Evolutionary conservation across 2,113 vertebrate species (phyloP).

Genomic region (Poeciliopsis retropinna): DNA sequence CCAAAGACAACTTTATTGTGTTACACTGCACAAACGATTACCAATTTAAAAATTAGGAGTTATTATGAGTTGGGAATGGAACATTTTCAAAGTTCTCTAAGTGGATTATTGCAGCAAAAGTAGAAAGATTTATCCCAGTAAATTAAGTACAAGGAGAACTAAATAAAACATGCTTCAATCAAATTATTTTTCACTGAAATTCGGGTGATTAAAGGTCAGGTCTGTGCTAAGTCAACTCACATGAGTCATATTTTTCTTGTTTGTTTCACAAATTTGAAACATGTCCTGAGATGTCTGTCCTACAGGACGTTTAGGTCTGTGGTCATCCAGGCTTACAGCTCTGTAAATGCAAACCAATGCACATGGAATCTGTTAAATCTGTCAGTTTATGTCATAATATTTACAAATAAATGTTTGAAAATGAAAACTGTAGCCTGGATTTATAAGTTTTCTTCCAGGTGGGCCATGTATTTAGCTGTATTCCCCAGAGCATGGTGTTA

Average conservation of each 20-base stretch:
- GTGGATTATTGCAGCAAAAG: not conserved
- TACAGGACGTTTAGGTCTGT: not conserved
- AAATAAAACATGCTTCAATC: not conserved
- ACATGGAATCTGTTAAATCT: not conserved
- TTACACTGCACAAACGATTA: not conserved
- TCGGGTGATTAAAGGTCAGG: not conserved
- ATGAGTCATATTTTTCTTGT: not conserved
- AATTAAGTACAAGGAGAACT: not conserved
- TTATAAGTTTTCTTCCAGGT: too few species aligned
- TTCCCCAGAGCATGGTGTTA: too few species aligned
- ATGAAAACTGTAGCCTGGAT: too few species aligned
- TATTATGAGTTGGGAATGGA: not conserved
- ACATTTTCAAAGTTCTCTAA: not conserved
- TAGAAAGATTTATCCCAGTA: not conserved
- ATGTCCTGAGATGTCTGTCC: not conserved
- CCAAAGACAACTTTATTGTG: not conserved
- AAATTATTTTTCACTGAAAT: not conserved
- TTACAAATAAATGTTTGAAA: too few species aligned
- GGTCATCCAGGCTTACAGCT: not conserved
- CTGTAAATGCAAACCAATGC: not conserved
- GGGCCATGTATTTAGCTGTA: too few species aligned
- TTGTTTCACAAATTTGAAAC: not conserved
- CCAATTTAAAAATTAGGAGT: not conserved
- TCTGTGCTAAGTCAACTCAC: not conserved
- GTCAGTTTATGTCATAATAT: too few species aligned